A percentile compares a stretch with the other conserved stretches of the same genome.
Conservation (phyloP, 2,797 vertebrate species). For the Scomberomorus guttatus region DNA sequence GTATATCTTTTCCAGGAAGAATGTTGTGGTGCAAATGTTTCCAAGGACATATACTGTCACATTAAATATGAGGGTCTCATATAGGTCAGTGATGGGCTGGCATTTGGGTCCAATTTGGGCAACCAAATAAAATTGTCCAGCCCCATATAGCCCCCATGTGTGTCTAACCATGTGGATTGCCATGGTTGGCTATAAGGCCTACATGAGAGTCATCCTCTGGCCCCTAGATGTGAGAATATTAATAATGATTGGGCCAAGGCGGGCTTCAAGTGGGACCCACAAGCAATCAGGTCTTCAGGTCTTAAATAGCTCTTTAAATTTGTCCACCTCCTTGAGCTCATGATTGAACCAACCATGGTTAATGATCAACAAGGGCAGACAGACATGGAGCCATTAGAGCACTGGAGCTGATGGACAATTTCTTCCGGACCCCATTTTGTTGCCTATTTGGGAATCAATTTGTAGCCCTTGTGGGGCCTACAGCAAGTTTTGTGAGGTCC, state of each 20-base stretch:
- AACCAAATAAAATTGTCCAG: not conserved
- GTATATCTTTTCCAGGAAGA: not conserved
- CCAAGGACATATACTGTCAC: not conserved
- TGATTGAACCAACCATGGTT: not conserved
- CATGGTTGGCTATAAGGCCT: too few species aligned
- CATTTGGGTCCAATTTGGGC: not conserved
- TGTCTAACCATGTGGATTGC: not conserved
- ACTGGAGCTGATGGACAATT: not conserved
- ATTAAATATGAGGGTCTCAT: conserved; percentile 1
- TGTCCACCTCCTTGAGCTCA: not conserved
- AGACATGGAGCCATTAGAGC: not conserved
- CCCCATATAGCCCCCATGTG: not conserved
- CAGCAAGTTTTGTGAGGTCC: conserved; percentile 10
- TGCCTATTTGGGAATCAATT: not conserved
- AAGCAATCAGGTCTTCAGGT: not conserved
- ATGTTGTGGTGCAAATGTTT: not conserved
- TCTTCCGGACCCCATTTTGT: not conserved
- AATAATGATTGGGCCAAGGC: conserved; percentile 4
- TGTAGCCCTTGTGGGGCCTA: not conserved
- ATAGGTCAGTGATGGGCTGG: not conserved
- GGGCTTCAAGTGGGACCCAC: not conserved
- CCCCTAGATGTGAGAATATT: not conserved
- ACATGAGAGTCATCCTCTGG: not conserved
- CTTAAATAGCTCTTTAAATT: not conserved
- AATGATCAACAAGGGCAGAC: not conserved